A percentile compares a stretch with the other conserved stretches of the same genome.
phyloP scores from a whole-genome alignment of 2,113 vertebrate genomes.

The Callipepla squamata region DNA sequence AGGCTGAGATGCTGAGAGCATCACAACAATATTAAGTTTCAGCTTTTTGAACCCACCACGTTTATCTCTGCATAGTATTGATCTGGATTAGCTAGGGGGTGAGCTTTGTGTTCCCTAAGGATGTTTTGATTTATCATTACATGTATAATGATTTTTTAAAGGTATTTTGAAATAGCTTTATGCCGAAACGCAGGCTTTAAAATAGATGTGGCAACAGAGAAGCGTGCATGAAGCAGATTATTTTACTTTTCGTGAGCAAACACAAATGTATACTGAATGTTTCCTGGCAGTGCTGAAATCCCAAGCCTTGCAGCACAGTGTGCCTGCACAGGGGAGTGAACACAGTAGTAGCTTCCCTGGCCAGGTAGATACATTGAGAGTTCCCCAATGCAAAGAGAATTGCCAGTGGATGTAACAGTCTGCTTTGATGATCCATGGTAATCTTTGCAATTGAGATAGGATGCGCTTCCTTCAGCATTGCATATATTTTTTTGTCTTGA shows the following conservation, averaged over 20 bases:
- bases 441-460: not conserved
- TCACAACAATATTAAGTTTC: not conserved
- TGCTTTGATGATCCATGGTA: not conserved
- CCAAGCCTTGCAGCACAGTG: not conserved
- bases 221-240: not conserved
- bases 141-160: not conserved
- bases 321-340: not conserved
- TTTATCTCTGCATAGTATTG: not conserved
- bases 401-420: not conserved
- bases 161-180: not conserved
- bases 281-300: constrained; percentile 15
- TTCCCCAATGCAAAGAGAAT: not conserved
- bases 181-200: not conserved
- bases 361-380: not conserved
- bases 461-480: not conserved
- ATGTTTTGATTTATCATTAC: not conserved
- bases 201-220: not conserved
- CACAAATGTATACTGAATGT: not conserved
- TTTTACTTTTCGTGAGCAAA: not conserved
- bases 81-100: not conserved
- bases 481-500: not conserved
- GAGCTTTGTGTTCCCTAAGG: not conserved
- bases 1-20: not conserved
- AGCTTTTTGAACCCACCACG: not conserved
- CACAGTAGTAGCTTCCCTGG: not conserved